Evolutionary conservation across 92 coral and sea anemone genomes (phyloP).

Genomic region (Scolanthus callimorphus): DNA sequence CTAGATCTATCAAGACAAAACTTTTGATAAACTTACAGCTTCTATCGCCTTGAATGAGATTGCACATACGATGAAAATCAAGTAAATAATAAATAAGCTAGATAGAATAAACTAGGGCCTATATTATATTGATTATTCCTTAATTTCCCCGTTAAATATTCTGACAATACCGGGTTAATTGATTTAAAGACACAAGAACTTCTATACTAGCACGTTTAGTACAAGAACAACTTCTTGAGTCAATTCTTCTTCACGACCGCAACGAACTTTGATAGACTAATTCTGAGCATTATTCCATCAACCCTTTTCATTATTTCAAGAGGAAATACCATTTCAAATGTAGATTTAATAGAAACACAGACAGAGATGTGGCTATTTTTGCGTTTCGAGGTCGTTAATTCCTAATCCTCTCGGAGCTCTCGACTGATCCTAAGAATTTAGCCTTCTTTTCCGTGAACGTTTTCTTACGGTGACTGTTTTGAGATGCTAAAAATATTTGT

Average conservation of each 20-base stretch:
- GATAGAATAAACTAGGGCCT: neutral
- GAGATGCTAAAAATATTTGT: too few relatives aligned
- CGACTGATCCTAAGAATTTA: too few relatives aligned
- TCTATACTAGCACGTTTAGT: neutral
- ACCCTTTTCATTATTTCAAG: neutral
- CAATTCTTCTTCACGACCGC: too few relatives aligned
- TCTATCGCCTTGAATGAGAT: neutral
- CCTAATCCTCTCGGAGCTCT: too few relatives aligned
- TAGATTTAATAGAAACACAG: too few relatives aligned
- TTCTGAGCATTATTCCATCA: too few relatives aligned
- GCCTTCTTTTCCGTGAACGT: too few relatives aligned
- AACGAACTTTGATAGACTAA: too few relatives aligned
- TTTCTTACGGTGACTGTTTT: too few relatives aligned
- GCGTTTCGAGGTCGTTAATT: too few relatives aligned
- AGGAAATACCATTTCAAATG: neutral
- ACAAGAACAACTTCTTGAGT: neutral
- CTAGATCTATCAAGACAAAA: neutral
- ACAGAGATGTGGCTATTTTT: too few relatives aligned
- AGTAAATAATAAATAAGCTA: neutral
- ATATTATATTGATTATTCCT: neutral
- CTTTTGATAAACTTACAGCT: slow-evolving; percentile 1
- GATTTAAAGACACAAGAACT: neutral
- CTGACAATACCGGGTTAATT: neutral
- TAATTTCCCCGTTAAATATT: neutral
- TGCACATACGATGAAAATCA: neutral